Percentiles rank a stretch among this genome's conserved stretches.
Evolutionary conservation across 1,140 invertebrate genomes (phyloP).

Genomic region (Bradysia coprophila): DNA sequence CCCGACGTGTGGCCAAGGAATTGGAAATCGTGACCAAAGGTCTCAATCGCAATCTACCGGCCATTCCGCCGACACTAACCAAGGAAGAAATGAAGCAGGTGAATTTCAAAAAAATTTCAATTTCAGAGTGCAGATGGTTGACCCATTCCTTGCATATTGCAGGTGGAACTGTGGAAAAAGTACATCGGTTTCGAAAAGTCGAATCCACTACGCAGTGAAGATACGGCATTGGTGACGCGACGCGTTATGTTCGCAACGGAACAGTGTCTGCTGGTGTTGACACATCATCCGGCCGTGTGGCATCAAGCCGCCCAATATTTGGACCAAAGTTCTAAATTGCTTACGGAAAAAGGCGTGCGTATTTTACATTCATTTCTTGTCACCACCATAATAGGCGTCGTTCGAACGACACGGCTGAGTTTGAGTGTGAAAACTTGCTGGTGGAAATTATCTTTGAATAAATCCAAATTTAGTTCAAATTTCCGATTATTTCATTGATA

Average conservation of each 20-base stretch:
- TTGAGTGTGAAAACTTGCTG: no score
- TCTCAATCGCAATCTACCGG: conserved; percentile 84
- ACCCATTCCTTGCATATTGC: conserved; percentile 4
- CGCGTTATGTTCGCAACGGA: conserved; percentile 98
- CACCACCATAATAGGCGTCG: no score
- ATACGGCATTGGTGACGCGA: conserved; percentile 78
- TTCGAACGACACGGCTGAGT: no score
- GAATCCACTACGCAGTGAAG: conserved; percentile 91
- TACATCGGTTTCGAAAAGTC: conserved; percentile 95
- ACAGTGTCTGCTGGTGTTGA: conserved; percentile 88
- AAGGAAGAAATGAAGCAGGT: conserved; percentile 90
- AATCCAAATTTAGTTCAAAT: no score
- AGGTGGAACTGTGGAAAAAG: conserved; percentile 99
- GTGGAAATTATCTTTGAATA: no score
- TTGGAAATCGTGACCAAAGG: conserved; percentile 88
- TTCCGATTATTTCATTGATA: no score
- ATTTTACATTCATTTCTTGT: conserved; percentile 4
- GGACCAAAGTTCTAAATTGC: conserved; percentile 78
- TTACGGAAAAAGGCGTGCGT: conserved; percentile 83
- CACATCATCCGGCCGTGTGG: conserved; percentile 97
- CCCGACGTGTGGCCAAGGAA: conserved; percentile 88
- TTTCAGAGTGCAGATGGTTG: conserved; percentile 1
- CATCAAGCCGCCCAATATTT: conserved; percentile 94
- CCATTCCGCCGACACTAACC: conserved; percentile 77
- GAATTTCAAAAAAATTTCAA: conserved; percentile 5